phyloP scores from a whole-genome alignment of 2,797 vertebrate species.

The Crenichthys baileyi region DNA sequence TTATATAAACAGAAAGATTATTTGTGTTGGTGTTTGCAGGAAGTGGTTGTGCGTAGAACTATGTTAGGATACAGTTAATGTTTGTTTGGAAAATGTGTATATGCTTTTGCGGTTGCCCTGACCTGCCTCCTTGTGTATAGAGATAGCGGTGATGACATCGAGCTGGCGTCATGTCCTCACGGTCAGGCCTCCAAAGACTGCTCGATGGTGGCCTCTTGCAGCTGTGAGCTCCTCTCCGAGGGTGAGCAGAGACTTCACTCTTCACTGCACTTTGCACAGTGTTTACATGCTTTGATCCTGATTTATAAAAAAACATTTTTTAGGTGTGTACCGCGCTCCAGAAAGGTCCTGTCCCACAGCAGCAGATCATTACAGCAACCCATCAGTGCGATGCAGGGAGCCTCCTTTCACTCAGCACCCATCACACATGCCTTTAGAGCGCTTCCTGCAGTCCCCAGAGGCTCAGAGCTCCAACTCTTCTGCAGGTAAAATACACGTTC shows the following conservation, averaged over 20 bases:
- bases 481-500: constrained; percentile 74
- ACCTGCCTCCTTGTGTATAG: constrained; percentile 77
- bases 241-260: constrained; percentile 76
- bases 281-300: constrained; percentile 10
- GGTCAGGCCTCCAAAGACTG: constrained; percentile 84
- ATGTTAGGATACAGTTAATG: constrained; percentile 28
- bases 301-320: constrained; percentile 1
- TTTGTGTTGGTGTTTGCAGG: constrained; percentile 60
- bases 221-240: constrained; percentile 92
- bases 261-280: background rate
- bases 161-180: constrained; percentile 89
- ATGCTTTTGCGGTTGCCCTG: constrained; percentile 48
- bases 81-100: constrained; percentile 52
- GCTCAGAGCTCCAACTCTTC: constrained; percentile 71
- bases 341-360: constrained; percentile 78
- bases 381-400: constrained; percentile 85
- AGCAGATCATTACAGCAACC: constrained; percentile 75
- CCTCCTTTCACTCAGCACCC: constrained; percentile 84
- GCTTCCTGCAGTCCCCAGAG: constrained; percentile 91
- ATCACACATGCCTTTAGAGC: constrained; percentile 89
- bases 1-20: constrained; percentile 65
- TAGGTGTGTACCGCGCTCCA: constrained; percentile 83
- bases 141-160: constrained; percentile 94
- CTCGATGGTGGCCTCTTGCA: constrained; percentile 89
- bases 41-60: constrained; percentile 36